Evolutionary conservation across 2,888 invertebrate genomes (phyloP), one percentile per base, ranked within the genome.

Genomic region (Troides aeacus): DNA sequence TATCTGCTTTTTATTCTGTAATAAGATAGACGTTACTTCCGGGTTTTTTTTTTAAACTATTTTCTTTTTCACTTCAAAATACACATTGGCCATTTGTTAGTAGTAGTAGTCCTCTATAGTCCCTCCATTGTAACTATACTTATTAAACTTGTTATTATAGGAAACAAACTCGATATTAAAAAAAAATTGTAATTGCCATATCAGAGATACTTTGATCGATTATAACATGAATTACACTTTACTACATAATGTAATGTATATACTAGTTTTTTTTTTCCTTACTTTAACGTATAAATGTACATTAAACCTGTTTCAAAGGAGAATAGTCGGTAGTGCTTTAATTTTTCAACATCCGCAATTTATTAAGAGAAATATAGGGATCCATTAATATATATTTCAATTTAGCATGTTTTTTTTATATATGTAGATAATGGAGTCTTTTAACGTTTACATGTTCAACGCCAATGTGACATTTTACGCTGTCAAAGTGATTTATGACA

Each of bases 261-360:
- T 30, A 46, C 15, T 4, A 15, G 12, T 0, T 46, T 15, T 46
- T 46, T 12, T 46, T 46, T 46, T 46, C n/a, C n/a, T n/a, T 46
- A 46, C 46, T 46, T 15, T 46, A 12, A 15, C 46, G 46, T 2
- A 3, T 12, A 46, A 15, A 62, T 56, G 24, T 24, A 24, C 58
- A 57, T 18, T 42, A 46, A 61, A 65, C 64, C 21, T 18, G 57
- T 65, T 69, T 69, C 69, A 39, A 69, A 69, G 61, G 57, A 69
- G 69, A 69, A 62, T 62, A n/a, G 64, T 39, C 36, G 53, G 4
- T 23, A 10, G 57, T 58, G 18, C 23, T 23, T 24, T 23, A 23
- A 58, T 58, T 58, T 58, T 58, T 58, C 12, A 23, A 23, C 57
- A 58, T 10, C 23, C 21, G 57, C 57, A 58, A n/a, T n/a, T n/a